Evolutionary conservation across 2,797 vertebrate species (phyloP).

Genomic region (Ptychobarbus kaznakovi): DNA sequence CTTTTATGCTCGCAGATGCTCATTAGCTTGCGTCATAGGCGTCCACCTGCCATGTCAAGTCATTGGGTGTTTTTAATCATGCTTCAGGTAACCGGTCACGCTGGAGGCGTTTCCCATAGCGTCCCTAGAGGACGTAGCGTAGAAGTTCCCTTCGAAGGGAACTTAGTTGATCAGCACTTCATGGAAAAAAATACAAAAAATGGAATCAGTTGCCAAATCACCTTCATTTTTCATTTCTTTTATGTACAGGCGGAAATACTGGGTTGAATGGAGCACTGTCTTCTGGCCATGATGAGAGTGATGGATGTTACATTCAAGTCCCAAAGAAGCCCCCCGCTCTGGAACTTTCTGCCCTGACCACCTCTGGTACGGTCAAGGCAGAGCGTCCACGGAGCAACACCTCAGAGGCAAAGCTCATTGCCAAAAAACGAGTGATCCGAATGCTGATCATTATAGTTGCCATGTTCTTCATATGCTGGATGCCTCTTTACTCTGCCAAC

Average conservation of each 20-base stretch:
- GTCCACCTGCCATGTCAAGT: too few relatives aligned
- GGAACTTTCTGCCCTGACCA: conserved; percentile 83
- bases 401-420: conserved; percentile 86
- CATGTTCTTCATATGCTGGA: conserved; percentile 94
- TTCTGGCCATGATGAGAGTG: conserved; percentile 76
- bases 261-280: conserved; percentile 47
- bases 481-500: conserved; percentile 90
- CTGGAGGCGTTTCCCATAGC: too few relatives aligned
- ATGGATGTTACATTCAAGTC: conserved; percentile 90
- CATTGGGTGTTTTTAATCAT: too few relatives aligned
- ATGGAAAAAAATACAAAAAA: not conserved
- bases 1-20: too few relatives aligned
- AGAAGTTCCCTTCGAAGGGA: too few relatives aligned
- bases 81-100: too few relatives aligned
- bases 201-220: not conserved
- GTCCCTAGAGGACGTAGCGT: too few relatives aligned
- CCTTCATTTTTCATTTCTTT: not conserved
- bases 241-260: conserved; percentile 73
- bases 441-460: conserved; percentile 94
- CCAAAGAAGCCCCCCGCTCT: conserved; percentile 75
- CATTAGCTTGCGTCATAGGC: too few relatives aligned
- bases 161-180: too few relatives aligned
- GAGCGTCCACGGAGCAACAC: conserved; percentile 80
- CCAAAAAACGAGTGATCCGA: conserved; percentile 90
- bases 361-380: conserved; percentile 61